A percentile compares a stretch with the other conserved stretches of the same genome.
Conservation (phyloP, 2,888 invertebrate species). For the Notodonta ziczac region DNA sequence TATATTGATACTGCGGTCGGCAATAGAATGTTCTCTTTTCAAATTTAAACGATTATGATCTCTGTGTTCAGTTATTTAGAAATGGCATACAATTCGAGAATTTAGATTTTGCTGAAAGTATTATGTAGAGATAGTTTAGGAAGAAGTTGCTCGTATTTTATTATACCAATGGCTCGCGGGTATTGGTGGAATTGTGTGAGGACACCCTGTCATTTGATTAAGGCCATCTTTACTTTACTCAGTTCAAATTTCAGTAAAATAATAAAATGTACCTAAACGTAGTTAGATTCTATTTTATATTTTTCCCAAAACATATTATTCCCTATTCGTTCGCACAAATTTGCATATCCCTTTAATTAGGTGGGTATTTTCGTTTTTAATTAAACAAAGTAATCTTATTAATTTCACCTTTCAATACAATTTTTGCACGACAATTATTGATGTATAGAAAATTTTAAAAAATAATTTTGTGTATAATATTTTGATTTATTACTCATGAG, state of each 20-base stretch:
- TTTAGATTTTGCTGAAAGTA: not conserved
- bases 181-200: not conserved
- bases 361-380: not conserved
- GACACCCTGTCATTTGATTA: no score
- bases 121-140: not conserved
- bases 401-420: not conserved
- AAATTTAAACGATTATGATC: conserved; percentile 2
- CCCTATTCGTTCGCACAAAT: not conserved
- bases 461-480: not conserved
- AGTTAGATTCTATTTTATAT: not conserved
- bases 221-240: no score
- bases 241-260: no score
- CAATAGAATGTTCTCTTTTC: conserved; percentile 1
- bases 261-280: not conserved
- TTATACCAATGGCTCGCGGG: not conserved
- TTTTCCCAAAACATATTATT: not conserved
- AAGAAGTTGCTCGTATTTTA: no score
- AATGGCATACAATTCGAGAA: conserved; percentile 1
- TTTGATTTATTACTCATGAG: not conserved
- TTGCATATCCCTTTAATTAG: not conserved
- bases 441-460: not conserved
- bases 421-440: not conserved
- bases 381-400: not conserved
- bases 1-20: conserved; percentile 1
- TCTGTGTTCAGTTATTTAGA: not conserved